phyloP scores from a whole-genome alignment of 2,113 vertebrate genomes.

The Neofelis nebulosa region DNA sequence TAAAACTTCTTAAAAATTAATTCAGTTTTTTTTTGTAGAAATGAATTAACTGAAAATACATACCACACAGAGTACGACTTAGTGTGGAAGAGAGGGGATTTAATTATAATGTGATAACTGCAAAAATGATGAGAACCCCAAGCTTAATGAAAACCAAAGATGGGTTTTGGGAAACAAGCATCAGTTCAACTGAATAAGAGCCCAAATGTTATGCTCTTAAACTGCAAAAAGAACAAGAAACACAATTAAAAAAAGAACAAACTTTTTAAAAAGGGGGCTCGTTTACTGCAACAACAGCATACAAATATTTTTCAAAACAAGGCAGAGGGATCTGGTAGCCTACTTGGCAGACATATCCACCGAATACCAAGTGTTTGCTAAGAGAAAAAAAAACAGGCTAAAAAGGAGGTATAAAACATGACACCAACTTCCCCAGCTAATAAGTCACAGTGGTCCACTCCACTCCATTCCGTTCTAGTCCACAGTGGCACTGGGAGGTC shows the following conservation, averaged over 20 bases:
- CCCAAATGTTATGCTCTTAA: neutral
- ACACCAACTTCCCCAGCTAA: neutral
- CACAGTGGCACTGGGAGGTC: neutral
- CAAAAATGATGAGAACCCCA: neutral
- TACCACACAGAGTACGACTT: neutral
- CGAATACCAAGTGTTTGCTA: neutral
- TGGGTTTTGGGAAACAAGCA: neutral
- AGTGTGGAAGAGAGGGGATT: neutral
- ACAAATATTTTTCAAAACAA: neutral
- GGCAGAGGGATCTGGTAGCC: neutral
- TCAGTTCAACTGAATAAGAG: neutral
- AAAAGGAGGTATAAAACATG: neutral
- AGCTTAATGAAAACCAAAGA: neutral
- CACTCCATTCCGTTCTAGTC: neutral
- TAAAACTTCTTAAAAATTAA: slow-evolving; percentile 10
- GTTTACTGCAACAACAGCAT: neutral
- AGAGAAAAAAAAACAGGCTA: neutral
- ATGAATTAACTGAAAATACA: neutral
- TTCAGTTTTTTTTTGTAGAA: neutral
- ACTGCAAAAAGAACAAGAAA: neutral
- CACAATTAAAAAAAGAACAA: neutral
- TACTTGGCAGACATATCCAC: neutral
- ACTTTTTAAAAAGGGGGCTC: neutral
- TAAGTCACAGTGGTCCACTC: neutral
- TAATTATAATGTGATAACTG: neutral